Evolutionary conservation across 2,113 vertebrate genomes (phyloP).

Genomic region (Brienomyrus brachyistius): DNA sequence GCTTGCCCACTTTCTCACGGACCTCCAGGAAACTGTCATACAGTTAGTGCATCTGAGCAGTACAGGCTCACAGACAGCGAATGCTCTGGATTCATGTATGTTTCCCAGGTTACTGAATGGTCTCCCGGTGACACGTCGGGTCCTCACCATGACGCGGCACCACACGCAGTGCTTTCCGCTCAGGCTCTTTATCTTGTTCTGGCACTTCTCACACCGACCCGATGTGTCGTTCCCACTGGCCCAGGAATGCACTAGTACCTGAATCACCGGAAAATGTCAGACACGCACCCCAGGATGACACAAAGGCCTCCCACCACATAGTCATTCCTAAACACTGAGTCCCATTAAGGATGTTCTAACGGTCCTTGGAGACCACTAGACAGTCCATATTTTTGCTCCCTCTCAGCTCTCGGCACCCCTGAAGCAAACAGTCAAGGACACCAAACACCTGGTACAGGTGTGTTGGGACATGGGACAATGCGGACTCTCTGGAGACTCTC

Average conservation of each 20-base stretch:
- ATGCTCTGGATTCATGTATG: background rate
- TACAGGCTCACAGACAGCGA: background rate
- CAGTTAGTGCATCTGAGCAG: background rate
- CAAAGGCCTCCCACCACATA: background rate
- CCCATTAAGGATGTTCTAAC: background rate
- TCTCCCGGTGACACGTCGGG: background rate
- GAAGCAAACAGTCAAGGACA: background rate
- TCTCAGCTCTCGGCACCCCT: background rate
- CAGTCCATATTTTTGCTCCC: background rate
- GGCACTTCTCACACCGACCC: constrained; percentile 72
- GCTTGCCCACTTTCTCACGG: background rate
- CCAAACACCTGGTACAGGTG: background rate
- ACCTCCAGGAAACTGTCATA: background rate
- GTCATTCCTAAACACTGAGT: background rate
- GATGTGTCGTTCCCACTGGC: constrained; percentile 69
- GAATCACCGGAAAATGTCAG: constrained; percentile 12
- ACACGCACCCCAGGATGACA: constrained; percentile 22
- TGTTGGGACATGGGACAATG: background rate
- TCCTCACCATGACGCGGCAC: constrained; percentile 76
- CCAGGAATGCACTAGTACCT: constrained; percentile 75
- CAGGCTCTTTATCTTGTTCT: constrained; percentile 78
- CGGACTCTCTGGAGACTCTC: no score
- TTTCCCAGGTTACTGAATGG: background rate
- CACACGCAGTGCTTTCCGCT: constrained; percentile 76
- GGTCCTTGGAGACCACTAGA: background rate